A percentile compares a stretch with the other conserved stretches of the same genome.
phyloP scores from a whole-genome alignment of 2,113 vertebrate species.

The Calypte anna region DNA sequence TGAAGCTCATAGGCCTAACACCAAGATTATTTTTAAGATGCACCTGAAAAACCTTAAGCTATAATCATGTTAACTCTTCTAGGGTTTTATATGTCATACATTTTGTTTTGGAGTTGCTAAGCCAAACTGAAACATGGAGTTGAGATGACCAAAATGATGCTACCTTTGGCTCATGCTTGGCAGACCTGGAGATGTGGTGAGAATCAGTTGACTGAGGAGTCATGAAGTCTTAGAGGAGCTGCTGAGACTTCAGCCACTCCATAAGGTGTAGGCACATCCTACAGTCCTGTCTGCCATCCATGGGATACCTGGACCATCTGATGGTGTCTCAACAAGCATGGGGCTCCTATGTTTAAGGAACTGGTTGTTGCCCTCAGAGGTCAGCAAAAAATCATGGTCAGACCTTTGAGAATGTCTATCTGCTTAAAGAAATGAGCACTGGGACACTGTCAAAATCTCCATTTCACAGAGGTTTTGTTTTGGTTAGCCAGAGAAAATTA shows the following conservation, averaged over 20 bases:
- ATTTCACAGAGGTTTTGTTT: background rate
- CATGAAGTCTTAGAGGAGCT: background rate
- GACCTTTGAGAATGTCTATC: background rate
- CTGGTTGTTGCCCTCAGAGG: background rate
- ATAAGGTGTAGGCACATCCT: background rate
- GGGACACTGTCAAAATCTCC: background rate
- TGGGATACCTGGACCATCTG: background rate
- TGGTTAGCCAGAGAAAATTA: background rate
- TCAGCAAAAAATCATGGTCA: background rate
- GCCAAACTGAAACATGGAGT: background rate
- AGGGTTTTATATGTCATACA: background rate
- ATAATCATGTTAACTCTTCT: background rate
- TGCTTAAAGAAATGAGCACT: background rate
- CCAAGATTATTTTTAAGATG: background rate
- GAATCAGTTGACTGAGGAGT: background rate
- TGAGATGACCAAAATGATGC: background rate
- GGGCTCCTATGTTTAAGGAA: background rate
- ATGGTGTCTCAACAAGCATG: background rate
- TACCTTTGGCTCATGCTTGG: background rate
- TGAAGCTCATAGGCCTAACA: background rate
- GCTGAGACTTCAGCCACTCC: background rate
- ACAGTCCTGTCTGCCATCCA: background rate
- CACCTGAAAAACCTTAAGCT: background rate
- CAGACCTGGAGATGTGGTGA: background rate
- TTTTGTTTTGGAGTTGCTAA: background rate